These are phyloP conservation scores for Leptinotarsa juncta DNA, from an alignment of 2,888 invertebrate genomes.

Conservation along the genomic window DNA sequence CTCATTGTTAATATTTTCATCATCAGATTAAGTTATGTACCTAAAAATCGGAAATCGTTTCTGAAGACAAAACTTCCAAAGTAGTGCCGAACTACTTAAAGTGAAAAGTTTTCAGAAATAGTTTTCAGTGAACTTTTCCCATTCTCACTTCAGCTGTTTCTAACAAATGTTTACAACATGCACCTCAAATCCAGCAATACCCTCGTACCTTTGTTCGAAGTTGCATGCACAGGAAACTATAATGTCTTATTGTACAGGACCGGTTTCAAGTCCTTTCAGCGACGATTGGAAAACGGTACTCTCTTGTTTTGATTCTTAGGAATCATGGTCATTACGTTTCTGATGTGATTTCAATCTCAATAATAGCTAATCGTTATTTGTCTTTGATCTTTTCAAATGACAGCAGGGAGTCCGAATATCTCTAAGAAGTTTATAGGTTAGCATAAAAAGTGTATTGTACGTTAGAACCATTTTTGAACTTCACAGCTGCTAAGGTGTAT, in stretches of 20 bases:
- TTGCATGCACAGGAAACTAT: slow-evolving; percentile 25
- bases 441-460: too few species aligned
- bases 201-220: background rate
- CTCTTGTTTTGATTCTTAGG: too few species aligned
- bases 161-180: slow-evolving; percentile 13
- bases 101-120: background rate
- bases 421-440: too few species aligned
- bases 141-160: slow-evolving; percentile 16
- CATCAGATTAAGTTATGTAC: background rate
- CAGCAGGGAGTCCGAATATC: too few species aligned
- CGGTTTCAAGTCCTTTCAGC: background rate
- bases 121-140: background rate
- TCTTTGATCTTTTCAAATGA: too few species aligned
- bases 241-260: background rate
- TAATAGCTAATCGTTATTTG: too few species aligned
- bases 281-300: too few species aligned
- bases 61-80: background rate
- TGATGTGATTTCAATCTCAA: too few species aligned
- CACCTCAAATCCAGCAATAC: slow-evolving; percentile 18
- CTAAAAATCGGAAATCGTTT: background rate
- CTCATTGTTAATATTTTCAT: background rate
- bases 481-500: too few species aligned
- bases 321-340: too few species aligned
- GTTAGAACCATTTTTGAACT: too few species aligned
- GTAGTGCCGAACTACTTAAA: background rate